Conservation (phyloP, 2,113 vertebrate species). For the Cryptomyrus ogoouensis region DNA sequence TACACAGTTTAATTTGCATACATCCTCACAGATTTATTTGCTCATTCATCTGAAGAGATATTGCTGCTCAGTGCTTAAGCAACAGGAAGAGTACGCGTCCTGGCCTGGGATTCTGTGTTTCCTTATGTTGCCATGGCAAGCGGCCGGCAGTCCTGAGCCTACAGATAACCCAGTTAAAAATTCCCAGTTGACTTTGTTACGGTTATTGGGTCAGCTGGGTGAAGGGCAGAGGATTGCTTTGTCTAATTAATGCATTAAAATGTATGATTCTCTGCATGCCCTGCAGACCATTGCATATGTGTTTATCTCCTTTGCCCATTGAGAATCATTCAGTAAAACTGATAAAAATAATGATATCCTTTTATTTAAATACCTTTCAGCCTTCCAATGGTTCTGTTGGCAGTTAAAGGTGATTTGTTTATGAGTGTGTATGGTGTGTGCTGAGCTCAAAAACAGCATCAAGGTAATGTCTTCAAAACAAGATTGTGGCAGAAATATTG, state of each 20-base stretch:
- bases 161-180: neutral
- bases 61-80: neutral
- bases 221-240: neutral
- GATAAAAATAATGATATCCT: neutral
- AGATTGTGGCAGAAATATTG: too few species aligned
- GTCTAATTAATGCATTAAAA: neutral
- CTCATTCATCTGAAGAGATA: neutral
- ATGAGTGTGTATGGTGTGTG: neutral
- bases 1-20: neutral
- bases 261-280: neutral
- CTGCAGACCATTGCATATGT: neutral
- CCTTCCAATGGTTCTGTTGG: neutral
- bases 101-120: neutral
- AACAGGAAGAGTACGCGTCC: neutral
- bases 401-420: neutral
- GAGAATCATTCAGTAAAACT: neutral
- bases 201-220: neutral
- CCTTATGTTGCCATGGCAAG: neutral
- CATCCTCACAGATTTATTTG: neutral
- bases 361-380: neutral
- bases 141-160: neutral
- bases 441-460: neutral
- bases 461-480: too few species aligned
- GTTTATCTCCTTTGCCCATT: neutral
- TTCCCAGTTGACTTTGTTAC: neutral